Evolutionary conservation across 2,888 invertebrate species (phyloP), one percentile per base, ranked within the genome.

Genomic region (Himalopsyche tibetana): DNA sequence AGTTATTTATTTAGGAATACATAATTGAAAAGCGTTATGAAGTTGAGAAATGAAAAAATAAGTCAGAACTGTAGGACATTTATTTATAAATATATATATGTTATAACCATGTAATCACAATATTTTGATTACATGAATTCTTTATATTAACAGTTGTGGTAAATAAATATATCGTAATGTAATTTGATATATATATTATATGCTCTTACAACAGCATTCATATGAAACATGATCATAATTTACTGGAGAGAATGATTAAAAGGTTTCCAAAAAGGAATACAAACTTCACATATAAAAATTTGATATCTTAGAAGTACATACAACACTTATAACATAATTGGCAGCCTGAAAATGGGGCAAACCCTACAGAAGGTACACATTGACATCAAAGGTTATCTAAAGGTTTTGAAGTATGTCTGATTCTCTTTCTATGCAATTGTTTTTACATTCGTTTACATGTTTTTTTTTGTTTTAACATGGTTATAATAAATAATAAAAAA

Each of bases 271-370:
- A 51, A 85, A 85, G 85, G 85, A 85, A 85, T 85, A 80, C 55
- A 55, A 85, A 85, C 82, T 83, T 83, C 80, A 85, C 85, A 85
- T 85, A 83, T 80, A 85, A 85, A 85, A 85, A 82, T 69, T 85
- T 85, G 82, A 55, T 63, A 55, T 38, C 55, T 82, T 51, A 85
- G 40, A 36, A 82, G 63, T 63, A 74, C 36, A 38, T 19, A 38
- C 36, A 74, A 36, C 74, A 74, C 74, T 74, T 74, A 74, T 74
- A 36, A 36, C 15, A 74, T 74, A 74, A 38, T 74, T 74, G 74
- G 74, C 38, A 38, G 74, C 74, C 74, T 36, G 74, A 74, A 36
- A 74, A 19, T 38, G 36, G 12, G 83, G 82, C 85, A 69, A 83
- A 82, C 83, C 82, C 85, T 83, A 80, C 56, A 85, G 55, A 84